Evolutionary conservation across 1,140 invertebrate species (phyloP), one percentile per base, ranked within the genome.

Genomic region (Amphibalanus amphitrite): DNA sequence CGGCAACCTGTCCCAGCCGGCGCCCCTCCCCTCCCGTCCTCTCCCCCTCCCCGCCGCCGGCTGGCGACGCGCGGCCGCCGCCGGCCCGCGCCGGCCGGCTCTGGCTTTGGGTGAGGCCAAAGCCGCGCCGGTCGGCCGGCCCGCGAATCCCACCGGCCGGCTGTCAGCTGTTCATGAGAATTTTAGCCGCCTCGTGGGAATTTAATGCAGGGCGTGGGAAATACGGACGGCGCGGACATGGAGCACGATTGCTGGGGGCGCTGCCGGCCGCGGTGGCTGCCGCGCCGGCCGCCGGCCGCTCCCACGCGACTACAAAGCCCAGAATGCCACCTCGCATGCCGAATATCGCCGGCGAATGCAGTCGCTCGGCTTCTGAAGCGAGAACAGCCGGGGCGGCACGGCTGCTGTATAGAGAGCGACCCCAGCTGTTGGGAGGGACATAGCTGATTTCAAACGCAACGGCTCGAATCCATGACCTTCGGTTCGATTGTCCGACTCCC

Each of bases 91-190:
- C 47, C 47, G 47, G 6, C 47, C 47, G 47, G 47, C 47, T 59
- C 47, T 23, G 47, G 47, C 47, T 59, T 23, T 20, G 47, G 13
- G 47, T 20, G 47, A 8, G 13, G 47, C 13, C 47, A 20, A 20
- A 59, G 47, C 17, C 47, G 47, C 10, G 47, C 47, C 47, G 47
- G 47, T 1, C 47, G 10, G 47, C 47, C 47, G 13, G 47, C 13
- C 47, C 23, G 47, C 47, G 47, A 59, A 59, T 59, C 47, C 1
- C 47, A 20, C 20, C 47, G 17, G 47, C 47, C 17, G 47, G 47
- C 47, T 59, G 47, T 59, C 47, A 59, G 47, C 47, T 59, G 47
- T 59, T 59, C 47, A 59, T 59, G 47, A 59, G 47, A 59, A 59
- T 59, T 59, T 59, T 23, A 6, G 47, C 1, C 47, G 10, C 47